Conservation (phyloP, 2,888 invertebrate species). For the Junonia oenone region DNA sequence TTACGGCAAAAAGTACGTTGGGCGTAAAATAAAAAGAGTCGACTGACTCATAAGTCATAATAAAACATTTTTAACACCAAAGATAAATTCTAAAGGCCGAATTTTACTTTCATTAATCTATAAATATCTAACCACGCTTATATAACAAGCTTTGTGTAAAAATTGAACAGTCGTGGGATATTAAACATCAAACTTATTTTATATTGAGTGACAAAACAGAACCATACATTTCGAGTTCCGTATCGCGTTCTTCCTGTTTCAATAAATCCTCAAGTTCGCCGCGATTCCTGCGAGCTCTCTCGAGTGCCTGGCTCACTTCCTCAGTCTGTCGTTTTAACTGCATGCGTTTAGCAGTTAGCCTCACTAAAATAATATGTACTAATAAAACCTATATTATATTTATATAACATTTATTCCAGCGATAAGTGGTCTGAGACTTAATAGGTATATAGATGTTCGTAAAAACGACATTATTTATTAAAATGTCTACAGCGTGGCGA, state of each 20-base stretch:
- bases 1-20: too few species aligned
- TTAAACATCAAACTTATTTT: background rate
- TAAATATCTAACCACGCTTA: too few species aligned
- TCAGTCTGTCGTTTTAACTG: conserved; percentile 53
- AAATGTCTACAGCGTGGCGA: too few species aligned
- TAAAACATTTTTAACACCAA: too few species aligned
- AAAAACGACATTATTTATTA: too few species aligned
- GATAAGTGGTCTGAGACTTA: background rate
- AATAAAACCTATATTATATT: background rate
- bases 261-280: conserved; percentile 36
- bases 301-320: conserved; percentile 39
- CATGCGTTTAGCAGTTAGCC: conserved; percentile 51
- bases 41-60: too few species aligned
- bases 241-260: conserved; percentile 40
- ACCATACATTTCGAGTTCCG: conserved; percentile 42
- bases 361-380: conserved; percentile 39
- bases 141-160: background rate
- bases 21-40: too few species aligned
- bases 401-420: background rate
- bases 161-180: too few species aligned
- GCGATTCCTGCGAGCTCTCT: conserved; percentile 36
- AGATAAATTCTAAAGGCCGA: too few species aligned
- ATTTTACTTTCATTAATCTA: too few species aligned
- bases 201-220: background rate
- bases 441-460: too few species aligned